phyloP scores from a whole-genome alignment of 2,113 vertebrate species.

The Aegotheles bennettii region DNA sequence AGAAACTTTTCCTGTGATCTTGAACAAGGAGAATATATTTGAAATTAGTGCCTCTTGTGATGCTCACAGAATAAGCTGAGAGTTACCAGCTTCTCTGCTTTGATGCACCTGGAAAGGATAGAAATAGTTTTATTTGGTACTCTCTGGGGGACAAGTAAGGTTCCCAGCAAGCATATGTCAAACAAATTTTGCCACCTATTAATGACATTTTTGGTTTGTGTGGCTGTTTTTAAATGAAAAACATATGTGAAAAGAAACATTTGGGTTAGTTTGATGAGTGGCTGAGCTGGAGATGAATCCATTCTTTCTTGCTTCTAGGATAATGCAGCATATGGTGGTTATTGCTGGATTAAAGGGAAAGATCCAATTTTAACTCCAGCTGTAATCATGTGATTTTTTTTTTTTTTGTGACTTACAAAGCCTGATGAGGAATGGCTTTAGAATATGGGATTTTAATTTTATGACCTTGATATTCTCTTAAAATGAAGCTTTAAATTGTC shows the following conservation, averaged over 20 bases:
- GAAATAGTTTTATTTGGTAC: background rate
- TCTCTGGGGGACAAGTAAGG: background rate
- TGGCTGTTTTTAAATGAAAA: background rate
- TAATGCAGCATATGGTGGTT: slow-evolving; percentile 15
- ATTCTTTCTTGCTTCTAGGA: background rate
- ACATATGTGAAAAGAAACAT: background rate
- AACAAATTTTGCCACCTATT: background rate
- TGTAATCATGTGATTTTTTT: background rate
- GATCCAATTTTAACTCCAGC: slow-evolving; percentile 8
- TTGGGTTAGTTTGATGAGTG: background rate
- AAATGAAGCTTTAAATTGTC: slow-evolving; percentile 12
- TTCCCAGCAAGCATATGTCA: background rate
- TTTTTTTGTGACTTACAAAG: background rate
- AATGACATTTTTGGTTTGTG: background rate
- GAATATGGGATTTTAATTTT: slow-evolving; percentile 33
- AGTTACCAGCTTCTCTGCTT: background rate
- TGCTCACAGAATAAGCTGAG: background rate
- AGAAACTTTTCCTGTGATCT: background rate
- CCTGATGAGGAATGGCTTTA: slow-evolving; percentile 25
- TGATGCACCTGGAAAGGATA: background rate
- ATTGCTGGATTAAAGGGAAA: slow-evolving; percentile 31
- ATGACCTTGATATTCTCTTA: slow-evolving; percentile 20
- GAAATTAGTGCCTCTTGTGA: background rate
- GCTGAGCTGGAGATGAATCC: background rate
- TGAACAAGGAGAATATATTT: background rate